A percentile compares a stretch with the other conserved stretches of the same genome.
phyloP scores from a whole-genome alignment of 2,113 vertebrate genomes.

The Entelurus aequoreus region DNA sequence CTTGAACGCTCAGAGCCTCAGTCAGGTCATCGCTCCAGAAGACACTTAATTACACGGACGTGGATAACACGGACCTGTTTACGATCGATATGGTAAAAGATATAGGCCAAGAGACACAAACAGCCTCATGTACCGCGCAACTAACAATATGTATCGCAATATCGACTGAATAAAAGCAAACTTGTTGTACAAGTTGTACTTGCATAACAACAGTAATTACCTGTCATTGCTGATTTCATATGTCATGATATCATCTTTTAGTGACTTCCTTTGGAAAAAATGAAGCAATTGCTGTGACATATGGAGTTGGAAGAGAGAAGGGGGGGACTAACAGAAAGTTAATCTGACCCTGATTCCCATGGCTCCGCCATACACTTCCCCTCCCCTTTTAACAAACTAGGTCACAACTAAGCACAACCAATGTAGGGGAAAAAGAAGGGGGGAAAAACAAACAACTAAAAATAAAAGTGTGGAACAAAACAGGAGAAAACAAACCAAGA shows the following conservation, averaged over 20 bases:
- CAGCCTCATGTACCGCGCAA: not conserved
- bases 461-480: slow-evolving; percentile 46
- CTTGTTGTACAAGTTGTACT: slow-evolving; percentile 14
- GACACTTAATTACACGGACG: slow-evolving; percentile 55
- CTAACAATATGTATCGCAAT: not conserved
- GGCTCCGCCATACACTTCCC: slow-evolving; percentile 40
- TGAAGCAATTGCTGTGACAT: slow-evolving; percentile 33
- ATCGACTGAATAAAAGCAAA: not conserved
- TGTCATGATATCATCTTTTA: slow-evolving; percentile 12
- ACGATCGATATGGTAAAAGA: slow-evolving; percentile 19
- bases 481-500: slow-evolving; percentile 27
- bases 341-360: slow-evolving; percentile 61
- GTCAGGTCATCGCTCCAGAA: slow-evolving; percentile 46
- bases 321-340: slow-evolving; percentile 51
- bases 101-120: slow-evolving; percentile 23
- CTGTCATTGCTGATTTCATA: not conserved
- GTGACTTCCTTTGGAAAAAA: slow-evolving; percentile 18
- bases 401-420: slow-evolving; percentile 63
- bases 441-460: slow-evolving; percentile 48
- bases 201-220: not conserved
- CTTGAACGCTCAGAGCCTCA: slow-evolving; percentile 41
- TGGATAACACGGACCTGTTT: slow-evolving; percentile 45
- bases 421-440: slow-evolving; percentile 32
- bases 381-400: slow-evolving; percentile 60
- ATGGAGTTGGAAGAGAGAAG: slow-evolving; percentile 38